Base-by-base conservation (phyloP, 2,797 vertebrate species). In the Eulemur albifrons region DNA sequence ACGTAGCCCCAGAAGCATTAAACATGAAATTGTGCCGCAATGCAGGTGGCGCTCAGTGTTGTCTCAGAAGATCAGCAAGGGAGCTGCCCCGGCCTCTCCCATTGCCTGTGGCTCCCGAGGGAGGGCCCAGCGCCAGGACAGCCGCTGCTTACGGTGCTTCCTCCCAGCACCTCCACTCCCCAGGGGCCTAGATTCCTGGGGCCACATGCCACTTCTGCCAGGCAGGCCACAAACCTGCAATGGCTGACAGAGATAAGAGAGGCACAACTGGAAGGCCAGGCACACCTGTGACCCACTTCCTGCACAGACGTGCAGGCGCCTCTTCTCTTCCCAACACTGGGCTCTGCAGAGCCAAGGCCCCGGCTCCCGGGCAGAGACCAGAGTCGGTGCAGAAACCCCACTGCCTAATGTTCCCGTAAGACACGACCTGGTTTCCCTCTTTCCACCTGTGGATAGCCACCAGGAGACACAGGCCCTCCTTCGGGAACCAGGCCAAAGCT, bases 11-110 rank as follows among this genome's bases (percentile, higher is more conserved):
- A 9, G 17, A 2, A 50, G n/a, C 45, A 9, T 0, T 4, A 2
- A 45, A 10, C 18, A 1, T 13, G 69, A 40, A 5, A 25, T 18
- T 18, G 18, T 52, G 12, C 70, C 5, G 27, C 7, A 1, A 17
- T 5, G n/a, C 14, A 8, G 45, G 21, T 0, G 0, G 38, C 59
- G 9, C 17, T 9, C 0, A 0, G 12, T 0, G 5, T 50, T 57
- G 23, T 50, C 81, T 23, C 21, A 38, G 38, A 38, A 30, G 18
- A 6, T 27, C 27, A 25, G 57, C 5, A n/a, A 25, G 10, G 18
- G 48, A 27, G 30, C 59, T 10, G 79, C n/a, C 32, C 32, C 0
- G 9, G 72, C 65, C 40, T 38, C 45, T 35, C 57, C 63, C 30
- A 30, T 35, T 32, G 25, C 25, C 27, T 17, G 7, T 23, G 63